Conservation (phyloP, 2,113 vertebrate species). For the Nesogale talazaci region DNA sequence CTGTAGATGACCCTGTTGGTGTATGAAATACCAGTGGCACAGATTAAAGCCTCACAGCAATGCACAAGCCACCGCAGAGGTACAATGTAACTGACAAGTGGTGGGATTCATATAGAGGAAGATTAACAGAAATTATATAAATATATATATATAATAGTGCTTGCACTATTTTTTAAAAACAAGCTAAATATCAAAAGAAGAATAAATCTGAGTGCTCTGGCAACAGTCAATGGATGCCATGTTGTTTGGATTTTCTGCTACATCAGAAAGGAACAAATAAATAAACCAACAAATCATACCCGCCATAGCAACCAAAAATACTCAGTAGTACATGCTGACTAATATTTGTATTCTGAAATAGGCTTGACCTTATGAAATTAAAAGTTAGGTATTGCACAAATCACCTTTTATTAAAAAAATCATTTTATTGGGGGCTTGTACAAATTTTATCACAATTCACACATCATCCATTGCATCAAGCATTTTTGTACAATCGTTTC, state of each 20-base stretch:
- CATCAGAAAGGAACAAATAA: not conserved
- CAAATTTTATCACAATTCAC: too few species aligned
- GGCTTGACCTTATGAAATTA: not conserved
- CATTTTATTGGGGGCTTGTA: too few species aligned
- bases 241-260: not conserved
- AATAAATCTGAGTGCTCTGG: not conserved
- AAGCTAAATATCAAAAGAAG: not conserved
- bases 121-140: not conserved
- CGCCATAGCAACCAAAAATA: not conserved
- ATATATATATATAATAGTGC: too few species aligned
- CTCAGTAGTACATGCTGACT: not conserved
- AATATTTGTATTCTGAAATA: not conserved
- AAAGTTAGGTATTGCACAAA: not conserved
- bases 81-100: too few species aligned
- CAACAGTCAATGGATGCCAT: not conserved
- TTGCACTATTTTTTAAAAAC: not conserved
- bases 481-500: too few species aligned
- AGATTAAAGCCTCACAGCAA: too few species aligned
- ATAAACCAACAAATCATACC: not conserved
- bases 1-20: too few species aligned
- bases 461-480: too few species aligned
- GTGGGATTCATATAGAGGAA: not conserved
- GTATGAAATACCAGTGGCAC: too few species aligned
- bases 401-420: too few species aligned
- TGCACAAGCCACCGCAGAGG: too few species aligned